Evolutionary conservation across 2,888 invertebrate genomes (phyloP).

Genomic region (Bhutanitis thaidina): DNA sequence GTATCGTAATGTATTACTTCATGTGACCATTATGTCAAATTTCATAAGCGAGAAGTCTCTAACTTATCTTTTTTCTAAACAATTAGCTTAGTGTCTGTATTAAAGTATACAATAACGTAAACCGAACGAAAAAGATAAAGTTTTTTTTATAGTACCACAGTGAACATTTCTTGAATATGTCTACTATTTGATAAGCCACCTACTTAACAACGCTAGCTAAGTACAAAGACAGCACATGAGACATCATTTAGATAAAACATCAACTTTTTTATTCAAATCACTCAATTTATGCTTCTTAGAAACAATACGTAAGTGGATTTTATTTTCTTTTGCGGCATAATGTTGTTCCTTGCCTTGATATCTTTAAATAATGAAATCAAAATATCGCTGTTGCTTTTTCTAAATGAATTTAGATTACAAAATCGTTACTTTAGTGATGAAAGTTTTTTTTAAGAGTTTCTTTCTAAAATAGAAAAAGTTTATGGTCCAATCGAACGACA

Average conservation of each 20-base stretch:
- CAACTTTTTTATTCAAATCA: constrained; percentile 30
- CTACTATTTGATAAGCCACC: constrained; percentile 8
- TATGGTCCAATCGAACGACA: constrained; percentile 41
- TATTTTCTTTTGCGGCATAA: constrained; percentile 20
- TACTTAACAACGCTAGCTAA: constrained; percentile 6
- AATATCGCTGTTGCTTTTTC: constrained; percentile 35
- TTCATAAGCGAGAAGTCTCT: too few species aligned
- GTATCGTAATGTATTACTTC: too few species aligned
- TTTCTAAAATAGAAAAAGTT: background rate
- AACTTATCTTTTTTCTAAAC: too few species aligned
- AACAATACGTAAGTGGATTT: constrained; percentile 25
- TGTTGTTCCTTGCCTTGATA: constrained; percentile 7
- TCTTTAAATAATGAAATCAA: constrained; percentile 9
- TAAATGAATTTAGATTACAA: constrained; percentile 63
- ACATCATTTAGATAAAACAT: constrained; percentile 14
- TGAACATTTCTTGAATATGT: constrained; percentile 2
- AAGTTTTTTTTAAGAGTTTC: too few species aligned
- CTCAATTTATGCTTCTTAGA: constrained; percentile 27
- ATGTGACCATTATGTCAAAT: too few species aligned
- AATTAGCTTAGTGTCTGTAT: too few species aligned
- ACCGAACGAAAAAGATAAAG: background rate
- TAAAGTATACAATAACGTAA: too few species aligned
- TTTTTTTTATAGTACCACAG: background rate
- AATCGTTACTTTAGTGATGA: constrained; percentile 44
- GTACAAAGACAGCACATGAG: constrained; percentile 1